These are phyloP conservation scores for Caretta caretta DNA, from an alignment of 2,113 vertebrate species.

Conservation along the genomic window DNA sequence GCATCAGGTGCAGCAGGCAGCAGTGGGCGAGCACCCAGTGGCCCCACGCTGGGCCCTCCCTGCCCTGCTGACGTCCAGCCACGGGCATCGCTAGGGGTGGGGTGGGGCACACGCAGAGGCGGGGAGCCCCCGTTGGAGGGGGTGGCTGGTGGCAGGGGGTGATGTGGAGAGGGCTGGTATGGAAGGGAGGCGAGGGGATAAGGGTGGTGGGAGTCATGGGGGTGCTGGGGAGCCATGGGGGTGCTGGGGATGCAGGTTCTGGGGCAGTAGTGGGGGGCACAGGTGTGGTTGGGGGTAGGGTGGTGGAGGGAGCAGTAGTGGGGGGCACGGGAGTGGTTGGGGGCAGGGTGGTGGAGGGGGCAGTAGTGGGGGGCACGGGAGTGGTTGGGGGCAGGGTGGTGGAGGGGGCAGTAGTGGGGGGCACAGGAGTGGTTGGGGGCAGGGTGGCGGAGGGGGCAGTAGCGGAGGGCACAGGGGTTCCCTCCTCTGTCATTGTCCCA, in stretches of 20 bases:
- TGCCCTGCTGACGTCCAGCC: background rate
- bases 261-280: background rate
- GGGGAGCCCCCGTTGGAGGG: background rate
- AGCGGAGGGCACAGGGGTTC: background rate
- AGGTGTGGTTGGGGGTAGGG: background rate
- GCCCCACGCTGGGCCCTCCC: background rate
- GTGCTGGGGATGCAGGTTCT: background rate
- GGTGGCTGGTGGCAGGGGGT: background rate
- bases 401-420: background rate
- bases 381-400: background rate
- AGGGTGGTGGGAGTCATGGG: background rate
- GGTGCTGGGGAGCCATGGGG: background rate
- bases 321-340: background rate
- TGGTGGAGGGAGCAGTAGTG: background rate
- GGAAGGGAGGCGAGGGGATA: background rate
- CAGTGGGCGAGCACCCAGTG: background rate
- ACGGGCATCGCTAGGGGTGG: background rate
- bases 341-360: background rate
- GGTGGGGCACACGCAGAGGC: background rate
- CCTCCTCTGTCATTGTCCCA: background rate
- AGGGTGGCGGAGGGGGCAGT: background rate
- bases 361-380: rapidly evolving
- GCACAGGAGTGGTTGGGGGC: background rate
- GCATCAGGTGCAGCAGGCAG: background rate
- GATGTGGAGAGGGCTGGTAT: background rate